Conservation (phyloP, 2,888 invertebrate species). For the Meandrusa payeni region DNA sequence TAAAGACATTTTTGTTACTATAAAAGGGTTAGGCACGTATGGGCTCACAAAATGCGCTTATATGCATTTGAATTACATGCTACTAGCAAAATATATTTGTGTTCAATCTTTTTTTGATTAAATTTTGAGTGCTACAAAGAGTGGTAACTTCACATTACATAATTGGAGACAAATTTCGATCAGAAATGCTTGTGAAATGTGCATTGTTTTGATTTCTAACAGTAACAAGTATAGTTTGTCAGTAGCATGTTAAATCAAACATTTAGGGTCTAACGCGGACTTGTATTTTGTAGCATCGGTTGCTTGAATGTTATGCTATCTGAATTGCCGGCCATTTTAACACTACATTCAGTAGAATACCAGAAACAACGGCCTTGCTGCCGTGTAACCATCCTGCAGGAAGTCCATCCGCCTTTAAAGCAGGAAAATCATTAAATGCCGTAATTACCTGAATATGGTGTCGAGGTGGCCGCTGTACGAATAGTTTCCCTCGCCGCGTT, state of each 20-base stretch:
- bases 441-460: constrained; percentile 39
- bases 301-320: constrained; percentile 26
- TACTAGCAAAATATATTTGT: constrained; percentile 10
- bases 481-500: constrained; percentile 39
- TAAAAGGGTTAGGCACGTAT: constrained; percentile 8
- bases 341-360: constrained; percentile 27
- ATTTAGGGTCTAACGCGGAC: constrained; percentile 6
- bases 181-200: constrained; percentile 27
- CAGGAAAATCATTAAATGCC: constrained; percentile 1
- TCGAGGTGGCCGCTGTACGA: constrained; percentile 42
- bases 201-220: neutral
- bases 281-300: constrained; percentile 20
- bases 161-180: constrained; percentile 29
- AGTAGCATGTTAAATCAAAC: constrained; percentile 19
- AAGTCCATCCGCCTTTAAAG: neutral
- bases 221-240: constrained; percentile 22
- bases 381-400: neutral
- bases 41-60: constrained; percentile 12
- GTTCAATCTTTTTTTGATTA: neutral
- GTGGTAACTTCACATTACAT: neutral
- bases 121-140: neutral
- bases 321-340: constrained; percentile 22
- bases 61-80: constrained; percentile 6
- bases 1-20: neutral
- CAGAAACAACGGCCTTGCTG: constrained; percentile 1